A percentile compares a stretch with the other conserved stretches of the same genome.
These are phyloP conservation scores for Brachypalpus laphriformis DNA, from an alignment of 2,888 invertebrate genomes.

Conservation along the genomic window DNA sequence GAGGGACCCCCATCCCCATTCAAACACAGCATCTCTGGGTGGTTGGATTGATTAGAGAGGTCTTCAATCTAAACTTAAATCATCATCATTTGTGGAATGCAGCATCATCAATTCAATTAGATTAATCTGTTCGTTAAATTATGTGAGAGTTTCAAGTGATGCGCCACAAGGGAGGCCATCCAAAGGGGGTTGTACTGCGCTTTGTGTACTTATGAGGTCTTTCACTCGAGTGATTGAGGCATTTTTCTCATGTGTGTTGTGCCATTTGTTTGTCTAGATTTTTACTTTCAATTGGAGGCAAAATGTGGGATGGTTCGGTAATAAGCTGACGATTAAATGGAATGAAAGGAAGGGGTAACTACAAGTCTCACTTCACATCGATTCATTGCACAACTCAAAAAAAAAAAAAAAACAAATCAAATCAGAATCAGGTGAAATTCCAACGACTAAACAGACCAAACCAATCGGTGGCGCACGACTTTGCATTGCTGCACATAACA, in stretches of 20 bases:
- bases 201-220: constrained; percentile 41
- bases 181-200: background rate
- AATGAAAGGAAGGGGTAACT: too few relatives aligned
- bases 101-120: constrained; percentile 62
- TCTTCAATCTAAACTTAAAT: constrained; percentile 35
- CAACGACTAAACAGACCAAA: constrained; percentile 56
- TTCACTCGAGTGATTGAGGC: constrained; percentile 29
- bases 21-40: background rate
- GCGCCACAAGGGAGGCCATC: background rate
- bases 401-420: background rate
- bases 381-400: constrained; percentile 35
- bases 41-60: constrained; percentile 28
- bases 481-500: constrained; percentile 58
- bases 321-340: too few relatives aligned
- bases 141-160: constrained; percentile 18
- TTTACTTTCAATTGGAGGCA: background rate
- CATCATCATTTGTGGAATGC: constrained; percentile 39
- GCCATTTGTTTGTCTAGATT: constrained; percentile 13
- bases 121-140: constrained; percentile 59
- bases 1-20: constrained; percentile 4
- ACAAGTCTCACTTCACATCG: too few relatives aligned
- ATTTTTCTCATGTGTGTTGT: constrained; percentile 10
- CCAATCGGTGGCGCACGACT: constrained; percentile 64
- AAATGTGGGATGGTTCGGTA: too few relatives aligned
- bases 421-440: constrained; percentile 65